Conservation (phyloP, 2,797 vertebrate genomes). For the Kryptolebias ocellatus region DNA sequence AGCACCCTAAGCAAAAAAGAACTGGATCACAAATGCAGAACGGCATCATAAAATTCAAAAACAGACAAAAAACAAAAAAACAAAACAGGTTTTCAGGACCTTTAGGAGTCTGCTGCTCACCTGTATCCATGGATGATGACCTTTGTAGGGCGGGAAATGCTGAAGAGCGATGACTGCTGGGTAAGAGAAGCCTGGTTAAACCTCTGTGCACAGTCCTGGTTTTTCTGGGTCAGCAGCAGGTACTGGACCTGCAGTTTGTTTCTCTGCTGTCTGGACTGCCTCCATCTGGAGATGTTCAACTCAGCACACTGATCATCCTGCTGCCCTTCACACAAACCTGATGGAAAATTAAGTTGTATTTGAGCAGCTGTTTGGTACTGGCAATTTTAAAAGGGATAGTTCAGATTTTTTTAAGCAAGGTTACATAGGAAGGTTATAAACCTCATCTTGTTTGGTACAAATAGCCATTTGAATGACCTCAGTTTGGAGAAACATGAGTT, state of each 20-base stretch:
- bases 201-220: conserved; percentile 80
- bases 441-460: too few relatives aligned
- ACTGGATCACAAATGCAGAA: neutral
- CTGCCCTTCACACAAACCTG: conserved; percentile 58
- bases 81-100: too few relatives aligned
- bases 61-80: too few relatives aligned
- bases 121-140: conserved; percentile 95
- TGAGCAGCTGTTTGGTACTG: too few relatives aligned
- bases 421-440: too few relatives aligned
- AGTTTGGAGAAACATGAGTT: too few relatives aligned
- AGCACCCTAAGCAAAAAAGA: neutral
- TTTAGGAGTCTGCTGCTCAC: conserved; percentile 67
- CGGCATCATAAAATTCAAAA: too few relatives aligned
- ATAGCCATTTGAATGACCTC: too few relatives aligned
- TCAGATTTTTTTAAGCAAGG: too few relatives aligned
- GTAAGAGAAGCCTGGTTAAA: conserved; percentile 74
- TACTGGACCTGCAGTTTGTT: conserved; percentile 84
- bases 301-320: conserved; percentile 78
- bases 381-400: too few relatives aligned
- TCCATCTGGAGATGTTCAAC: conserved; percentile 83
- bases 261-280: conserved; percentile 65
- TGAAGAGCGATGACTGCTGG: conserved; percentile 79
- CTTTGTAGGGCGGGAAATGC: conserved; percentile 85
- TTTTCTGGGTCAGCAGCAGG: conserved; percentile 85
- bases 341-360: neutral